Conservation (phyloP, 1,140 invertebrate species). For the Camponotus pennsylvanicus region DNA sequence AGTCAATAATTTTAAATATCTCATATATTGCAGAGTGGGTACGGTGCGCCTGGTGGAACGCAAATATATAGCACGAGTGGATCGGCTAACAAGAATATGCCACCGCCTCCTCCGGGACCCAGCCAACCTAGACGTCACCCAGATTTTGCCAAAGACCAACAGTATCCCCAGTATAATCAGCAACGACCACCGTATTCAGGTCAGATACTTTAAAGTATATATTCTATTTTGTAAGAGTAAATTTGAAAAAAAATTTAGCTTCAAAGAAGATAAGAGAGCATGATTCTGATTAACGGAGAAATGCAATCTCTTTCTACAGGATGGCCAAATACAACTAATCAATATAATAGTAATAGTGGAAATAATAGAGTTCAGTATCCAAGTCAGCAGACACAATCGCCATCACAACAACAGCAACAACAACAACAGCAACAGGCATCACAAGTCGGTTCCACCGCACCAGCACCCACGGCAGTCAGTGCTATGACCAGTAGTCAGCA, state of each 20-base stretch:
- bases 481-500: conserved; percentile 81
- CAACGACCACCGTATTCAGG: conserved; percentile 87
- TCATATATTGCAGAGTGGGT: conserved; percentile 74
- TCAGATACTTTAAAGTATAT: conserved; percentile 60
- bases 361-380: conserved; percentile 87
- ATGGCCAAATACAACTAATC: conserved; percentile 87
- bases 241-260: background rate
- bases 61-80: conserved; percentile 81
- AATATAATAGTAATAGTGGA: conserved; percentile 84
- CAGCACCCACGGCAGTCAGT: conserved; percentile 69
- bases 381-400: conserved; percentile 82
- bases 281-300: background rate
- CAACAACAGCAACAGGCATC: conserved; percentile 80
- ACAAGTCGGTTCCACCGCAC: conserved; percentile 68
- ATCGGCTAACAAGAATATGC: conserved; percentile 88
- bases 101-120: conserved; percentile 88
- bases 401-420: conserved; percentile 82
- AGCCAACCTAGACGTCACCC: conserved; percentile 93
- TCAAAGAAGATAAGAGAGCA: background rate
- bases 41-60: conserved; percentile 80
- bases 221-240: background rate
- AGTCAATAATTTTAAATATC: conserved; percentile 13
- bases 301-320: conserved; percentile 78
- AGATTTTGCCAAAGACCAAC: conserved; percentile 94
- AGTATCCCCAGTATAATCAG: conserved; percentile 88